phyloP scores from a whole-genome alignment of 2,888 invertebrate genomes.

The Lamellibrachia columna region DNA sequence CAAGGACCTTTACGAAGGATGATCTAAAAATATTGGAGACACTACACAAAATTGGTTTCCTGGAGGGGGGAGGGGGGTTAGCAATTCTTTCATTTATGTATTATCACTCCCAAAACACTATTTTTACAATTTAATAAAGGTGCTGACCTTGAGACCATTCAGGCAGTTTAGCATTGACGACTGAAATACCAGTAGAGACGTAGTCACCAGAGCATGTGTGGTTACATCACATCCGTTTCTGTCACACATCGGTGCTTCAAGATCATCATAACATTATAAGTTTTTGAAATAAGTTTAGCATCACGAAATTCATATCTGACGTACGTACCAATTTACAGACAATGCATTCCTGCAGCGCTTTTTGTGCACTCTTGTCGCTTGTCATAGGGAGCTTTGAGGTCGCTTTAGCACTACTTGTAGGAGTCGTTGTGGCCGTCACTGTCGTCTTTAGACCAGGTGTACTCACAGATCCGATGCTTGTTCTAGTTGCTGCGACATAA shows the following conservation, averaged over 20 bases:
- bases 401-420: neutral
- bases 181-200: too few species aligned
- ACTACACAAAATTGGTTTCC: too few species aligned
- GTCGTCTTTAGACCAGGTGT: neutral
- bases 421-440: neutral
- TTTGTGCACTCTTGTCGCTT: conserved; percentile 17
- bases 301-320: neutral
- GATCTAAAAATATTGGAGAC: neutral
- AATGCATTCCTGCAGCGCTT: conserved; percentile 50
- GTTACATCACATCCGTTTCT: too few species aligned
- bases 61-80: too few species aligned
- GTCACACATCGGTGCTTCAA: neutral
- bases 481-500: neutral
- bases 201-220: too few species aligned
- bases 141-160: too few species aligned
- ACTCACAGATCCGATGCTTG: neutral
- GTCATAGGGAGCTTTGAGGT: neutral
- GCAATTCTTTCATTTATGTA: too few species aligned
- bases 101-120: too few species aligned
- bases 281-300: conserved; percentile 19
- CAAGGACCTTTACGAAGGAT: neutral
- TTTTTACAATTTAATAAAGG: too few species aligned
- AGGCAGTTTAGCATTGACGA: too few species aligned
- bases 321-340: conserved; percentile 45
- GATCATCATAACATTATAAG: neutral